Evolutionary conservation across 1,140 invertebrate genomes (phyloP).

Genomic region (Bombus terrestris): DNA sequence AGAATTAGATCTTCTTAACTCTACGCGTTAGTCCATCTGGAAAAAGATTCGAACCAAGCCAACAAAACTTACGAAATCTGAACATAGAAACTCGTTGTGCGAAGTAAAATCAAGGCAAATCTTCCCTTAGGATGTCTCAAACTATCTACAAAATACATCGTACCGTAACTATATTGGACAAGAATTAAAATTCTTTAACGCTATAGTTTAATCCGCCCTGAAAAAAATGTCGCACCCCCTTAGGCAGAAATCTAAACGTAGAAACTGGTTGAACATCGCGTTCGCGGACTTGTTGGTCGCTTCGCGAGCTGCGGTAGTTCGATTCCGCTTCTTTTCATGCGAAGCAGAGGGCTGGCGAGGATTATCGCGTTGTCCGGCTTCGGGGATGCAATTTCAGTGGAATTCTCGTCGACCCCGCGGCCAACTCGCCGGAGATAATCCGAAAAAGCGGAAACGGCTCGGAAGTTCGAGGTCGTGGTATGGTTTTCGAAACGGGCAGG

Average conservation of each 20-base stretch:
- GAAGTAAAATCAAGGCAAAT: neutral
- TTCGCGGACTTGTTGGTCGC: neutral
- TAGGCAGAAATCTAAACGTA: neutral
- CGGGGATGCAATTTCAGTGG: slow-evolving; percentile 52
- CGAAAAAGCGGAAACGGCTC: slow-evolving; percentile 42
- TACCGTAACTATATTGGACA: too few relatives aligned
- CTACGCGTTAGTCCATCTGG: neutral
- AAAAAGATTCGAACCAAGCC: neutral
- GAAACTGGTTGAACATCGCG: neutral
- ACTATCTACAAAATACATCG: neutral
- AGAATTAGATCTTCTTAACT: too few relatives aligned
- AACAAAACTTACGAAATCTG: neutral
- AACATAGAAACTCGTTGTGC: neutral
- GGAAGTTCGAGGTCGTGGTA: slow-evolving; percentile 35
- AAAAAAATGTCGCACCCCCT: neutral
- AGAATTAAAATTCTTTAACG: neutral
- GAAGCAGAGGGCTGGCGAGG: slow-evolving; percentile 8
- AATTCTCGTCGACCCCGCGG: slow-evolving; percentile 22
- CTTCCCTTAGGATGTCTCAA: neutral
- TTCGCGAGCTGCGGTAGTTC: neutral
- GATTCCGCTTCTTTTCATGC: slow-evolving; percentile 27
- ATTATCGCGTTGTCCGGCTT: slow-evolving; percentile 64
- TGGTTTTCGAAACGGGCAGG: neutral
- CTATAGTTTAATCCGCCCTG: neutral
- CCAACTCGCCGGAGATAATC: slow-evolving; percentile 52